A percentile compares a stretch with the other conserved stretches of the same genome.
Evolutionary conservation across 2,797 vertebrate genomes (phyloP).

Genomic region (Sebastes trivittatus): DNA sequence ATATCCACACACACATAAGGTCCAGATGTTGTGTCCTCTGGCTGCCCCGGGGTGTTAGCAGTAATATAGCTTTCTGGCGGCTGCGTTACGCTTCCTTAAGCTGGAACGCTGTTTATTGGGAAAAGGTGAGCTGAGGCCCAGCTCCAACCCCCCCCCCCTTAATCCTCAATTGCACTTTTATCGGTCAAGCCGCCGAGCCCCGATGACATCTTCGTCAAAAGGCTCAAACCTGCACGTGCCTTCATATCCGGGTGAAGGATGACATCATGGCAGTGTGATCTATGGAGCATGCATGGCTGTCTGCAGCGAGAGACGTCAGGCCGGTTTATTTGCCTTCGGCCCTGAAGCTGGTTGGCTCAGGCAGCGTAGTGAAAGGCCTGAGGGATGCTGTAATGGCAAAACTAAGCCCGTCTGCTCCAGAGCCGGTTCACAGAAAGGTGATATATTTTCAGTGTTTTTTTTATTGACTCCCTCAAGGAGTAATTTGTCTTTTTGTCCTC

Average conservation of each 20-base stretch:
- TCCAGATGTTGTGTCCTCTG: constrained; percentile 78
- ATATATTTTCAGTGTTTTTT: constrained; percentile 36
- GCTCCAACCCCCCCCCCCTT: neutral
- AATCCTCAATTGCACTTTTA: constrained; percentile 28
- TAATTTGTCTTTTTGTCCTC: constrained; percentile 1
- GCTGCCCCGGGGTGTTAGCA: constrained; percentile 53
- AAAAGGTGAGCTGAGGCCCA: constrained; percentile 32
- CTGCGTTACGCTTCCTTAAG: constrained; percentile 41
- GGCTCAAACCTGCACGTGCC: constrained; percentile 44
- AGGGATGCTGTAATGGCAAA: constrained; percentile 67
- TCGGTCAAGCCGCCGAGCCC: constrained; percentile 1
- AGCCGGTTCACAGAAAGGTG: constrained; percentile 52
- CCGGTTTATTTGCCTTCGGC: constrained; percentile 43
- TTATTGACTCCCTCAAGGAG: constrained; percentile 23
- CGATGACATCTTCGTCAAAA: constrained; percentile 60
- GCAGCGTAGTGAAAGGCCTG: constrained; percentile 25
- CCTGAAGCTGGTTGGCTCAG: constrained; percentile 22
- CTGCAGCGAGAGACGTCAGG: constrained; percentile 25
- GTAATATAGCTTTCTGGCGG: constrained; percentile 33
- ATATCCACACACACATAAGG: constrained; percentile 32
- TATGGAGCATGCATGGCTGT: constrained; percentile 29
- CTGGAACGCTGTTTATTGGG: constrained; percentile 49
- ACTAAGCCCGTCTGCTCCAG: constrained; percentile 21
- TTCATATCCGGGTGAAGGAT: constrained; percentile 20
- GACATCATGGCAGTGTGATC: constrained; percentile 54